Evolutionary conservation across 1,140 invertebrate species (phyloP).

Genomic region (Zaprionus vittiger): DNA sequence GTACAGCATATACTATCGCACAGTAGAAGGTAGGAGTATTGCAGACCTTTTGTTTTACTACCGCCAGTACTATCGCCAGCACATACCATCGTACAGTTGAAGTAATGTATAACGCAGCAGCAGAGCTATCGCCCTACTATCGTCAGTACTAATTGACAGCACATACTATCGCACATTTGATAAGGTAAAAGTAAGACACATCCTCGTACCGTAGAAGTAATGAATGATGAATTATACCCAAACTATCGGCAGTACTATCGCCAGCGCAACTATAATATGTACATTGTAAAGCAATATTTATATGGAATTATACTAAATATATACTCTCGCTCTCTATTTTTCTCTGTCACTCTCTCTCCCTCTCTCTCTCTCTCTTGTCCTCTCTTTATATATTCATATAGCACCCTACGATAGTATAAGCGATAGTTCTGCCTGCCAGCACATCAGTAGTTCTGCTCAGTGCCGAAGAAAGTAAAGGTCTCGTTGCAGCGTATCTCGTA

Average conservation of each 20-base stretch:
- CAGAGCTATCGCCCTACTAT: slow-evolving; percentile 5
- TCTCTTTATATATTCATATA: too few relatives aligned
- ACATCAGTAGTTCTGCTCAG: slow-evolving; percentile 55
- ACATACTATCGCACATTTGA: neutral
- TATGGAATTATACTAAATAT: too few relatives aligned
- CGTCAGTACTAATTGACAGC: too few relatives aligned
- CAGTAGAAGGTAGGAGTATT: neutral
- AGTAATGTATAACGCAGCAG: neutral
- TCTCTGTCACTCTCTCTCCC: too few relatives aligned
- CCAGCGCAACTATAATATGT: neutral
- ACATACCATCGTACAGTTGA: neutral
- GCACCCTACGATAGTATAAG: slow-evolving; percentile 1
- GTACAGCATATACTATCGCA: neutral
- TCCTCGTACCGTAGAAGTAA: too few relatives aligned
- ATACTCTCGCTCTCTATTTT: too few relatives aligned
- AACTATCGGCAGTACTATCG: too few relatives aligned
- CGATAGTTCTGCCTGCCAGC: slow-evolving; percentile 3
- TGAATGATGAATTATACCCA: too few relatives aligned
- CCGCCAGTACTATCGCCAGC: too few relatives aligned
- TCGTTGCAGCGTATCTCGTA: slow-evolving; percentile 82
- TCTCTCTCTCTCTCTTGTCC: neutral
- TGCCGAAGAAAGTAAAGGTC: slow-evolving; percentile 77
- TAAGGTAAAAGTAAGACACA: too few relatives aligned
- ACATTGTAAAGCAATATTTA: too few relatives aligned
- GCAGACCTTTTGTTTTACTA: slow-evolving; percentile 1